These are phyloP conservation scores for Gasteruption jaculator DNA, from an alignment of 2,888 invertebrate genomes.

Conservation along the genomic window DNA sequence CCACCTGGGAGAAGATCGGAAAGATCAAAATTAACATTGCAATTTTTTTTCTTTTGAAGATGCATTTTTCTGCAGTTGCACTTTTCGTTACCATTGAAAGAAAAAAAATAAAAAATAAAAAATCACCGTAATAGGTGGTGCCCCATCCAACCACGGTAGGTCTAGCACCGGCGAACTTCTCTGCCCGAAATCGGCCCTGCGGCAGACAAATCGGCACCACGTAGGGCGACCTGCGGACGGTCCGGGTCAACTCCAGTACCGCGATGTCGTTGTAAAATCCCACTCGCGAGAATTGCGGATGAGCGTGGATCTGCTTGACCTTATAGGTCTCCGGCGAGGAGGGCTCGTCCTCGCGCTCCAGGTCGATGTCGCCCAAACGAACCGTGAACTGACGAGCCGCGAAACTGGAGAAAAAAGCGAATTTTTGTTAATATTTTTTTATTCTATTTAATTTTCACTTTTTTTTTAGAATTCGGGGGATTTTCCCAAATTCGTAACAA, in stretches of 20 bases:
- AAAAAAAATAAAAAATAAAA: background rate
- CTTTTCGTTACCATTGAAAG: no score
- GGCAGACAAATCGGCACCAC: slow-evolving; percentile 86
- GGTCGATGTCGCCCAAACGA: slow-evolving; percentile 81
- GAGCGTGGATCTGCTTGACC: slow-evolving; percentile 75
- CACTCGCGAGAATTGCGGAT: slow-evolving; percentile 79
- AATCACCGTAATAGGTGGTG: slow-evolving; percentile 73
- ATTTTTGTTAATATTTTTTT: background rate
- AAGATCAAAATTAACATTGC: slow-evolving; percentile 7
- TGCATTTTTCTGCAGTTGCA: no score
- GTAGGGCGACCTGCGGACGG: slow-evolving; percentile 77
- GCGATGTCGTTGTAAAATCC: slow-evolving; percentile 97
- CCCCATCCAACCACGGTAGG: slow-evolving; percentile 94
- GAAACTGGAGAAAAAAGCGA: slow-evolving; percentile 59
- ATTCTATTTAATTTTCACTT: no score
- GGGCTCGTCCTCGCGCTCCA: slow-evolving; percentile 79
- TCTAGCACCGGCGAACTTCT: slow-evolving; percentile 67
- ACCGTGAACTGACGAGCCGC: slow-evolving; percentile 85
- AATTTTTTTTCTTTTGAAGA: background rate
- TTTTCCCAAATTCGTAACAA: no score
- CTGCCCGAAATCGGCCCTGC: slow-evolving; percentile 56
- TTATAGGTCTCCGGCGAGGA: slow-evolving; percentile 77
- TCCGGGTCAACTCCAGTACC: slow-evolving; percentile 66
- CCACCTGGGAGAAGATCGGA: slow-evolving; percentile 57
- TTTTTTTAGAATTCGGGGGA: no score